phyloP scores from a whole-genome alignment of 2,113 vertebrate species.

The Dipodomys ordii region DNA sequence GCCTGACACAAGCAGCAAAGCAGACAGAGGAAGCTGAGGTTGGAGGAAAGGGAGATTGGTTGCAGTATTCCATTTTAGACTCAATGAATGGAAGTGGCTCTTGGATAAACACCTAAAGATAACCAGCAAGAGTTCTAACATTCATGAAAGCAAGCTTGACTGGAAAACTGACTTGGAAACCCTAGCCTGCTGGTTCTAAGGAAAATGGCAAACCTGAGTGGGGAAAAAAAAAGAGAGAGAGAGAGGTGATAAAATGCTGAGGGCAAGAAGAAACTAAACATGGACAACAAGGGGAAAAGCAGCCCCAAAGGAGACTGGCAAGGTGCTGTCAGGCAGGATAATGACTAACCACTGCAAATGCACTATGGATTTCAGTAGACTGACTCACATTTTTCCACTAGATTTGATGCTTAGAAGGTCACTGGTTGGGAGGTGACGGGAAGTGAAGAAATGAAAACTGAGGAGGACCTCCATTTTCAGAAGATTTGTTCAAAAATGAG shows the following conservation, averaged over 20 bases:
- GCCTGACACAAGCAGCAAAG: background rate
- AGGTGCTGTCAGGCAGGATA: background rate
- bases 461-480: background rate
- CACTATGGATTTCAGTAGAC: background rate
- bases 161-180: accelerated
- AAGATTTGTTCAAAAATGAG: background rate
- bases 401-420: background rate
- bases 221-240: no score
- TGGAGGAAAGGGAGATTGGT: background rate
- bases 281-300: background rate
- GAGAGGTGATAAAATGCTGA: background rate
- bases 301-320: background rate
- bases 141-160: background rate
- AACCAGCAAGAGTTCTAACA: background rate
- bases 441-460: background rate
- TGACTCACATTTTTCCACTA: background rate
- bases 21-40: background rate
- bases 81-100: background rate
- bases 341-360: accelerated
- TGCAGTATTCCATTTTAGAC: background rate
- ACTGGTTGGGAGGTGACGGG: background rate
- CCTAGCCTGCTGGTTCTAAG: background rate
- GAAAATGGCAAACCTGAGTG: background rate
- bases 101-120: background rate
- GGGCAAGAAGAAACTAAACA: accelerated